A percentile compares a stretch with the other conserved stretches of the same genome.
Evolutionary conservation across 2,888 invertebrate species (phyloP).

Genomic region (Abrostola triplasia): DNA sequence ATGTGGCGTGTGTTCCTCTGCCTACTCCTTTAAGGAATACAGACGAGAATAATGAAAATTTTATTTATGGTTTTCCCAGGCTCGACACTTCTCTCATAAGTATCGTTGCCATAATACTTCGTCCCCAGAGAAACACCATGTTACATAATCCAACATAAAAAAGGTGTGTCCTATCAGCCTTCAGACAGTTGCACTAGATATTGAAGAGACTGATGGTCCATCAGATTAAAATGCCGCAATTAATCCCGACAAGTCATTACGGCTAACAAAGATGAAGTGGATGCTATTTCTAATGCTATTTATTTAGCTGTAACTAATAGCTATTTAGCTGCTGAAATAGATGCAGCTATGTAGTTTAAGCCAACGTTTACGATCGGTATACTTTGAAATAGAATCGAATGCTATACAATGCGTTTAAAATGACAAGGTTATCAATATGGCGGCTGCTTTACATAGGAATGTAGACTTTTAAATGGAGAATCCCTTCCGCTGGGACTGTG

Average conservation of each 20-base stretch:
- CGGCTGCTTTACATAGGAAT: constrained; percentile 4
- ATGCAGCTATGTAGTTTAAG: constrained; percentile 38
- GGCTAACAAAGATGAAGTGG: constrained; percentile 42
- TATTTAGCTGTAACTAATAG: constrained; percentile 30
- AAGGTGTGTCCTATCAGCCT: neutral
- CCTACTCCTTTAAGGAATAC: too few relatives aligned
- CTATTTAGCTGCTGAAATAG: constrained; percentile 33
- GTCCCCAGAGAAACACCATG: too few relatives aligned
- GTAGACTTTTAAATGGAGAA: neutral
- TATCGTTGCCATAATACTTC: too few relatives aligned
- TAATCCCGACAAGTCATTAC: constrained; percentile 38
- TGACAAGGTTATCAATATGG: constrained; percentile 2
- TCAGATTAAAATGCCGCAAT: constrained; percentile 32
- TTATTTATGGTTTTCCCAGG: too few relatives aligned
- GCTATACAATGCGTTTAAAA: neutral
- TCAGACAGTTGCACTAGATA: constrained; percentile 6
- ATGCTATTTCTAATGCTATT: constrained; percentile 28
- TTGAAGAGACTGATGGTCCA: constrained; percentile 17
- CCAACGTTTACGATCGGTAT: constrained; percentile 40
- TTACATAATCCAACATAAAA: too few relatives aligned
- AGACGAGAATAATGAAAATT: too few relatives aligned
- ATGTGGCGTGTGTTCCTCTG: too few relatives aligned
- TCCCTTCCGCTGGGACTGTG: neutral
- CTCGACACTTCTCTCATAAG: too few relatives aligned
- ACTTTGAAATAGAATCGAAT: constrained; percentile 15